These are phyloP conservation scores for Melanotaenia boesemani DNA, from an alignment of 2,797 vertebrate species.

Conservation along the genomic window DNA sequence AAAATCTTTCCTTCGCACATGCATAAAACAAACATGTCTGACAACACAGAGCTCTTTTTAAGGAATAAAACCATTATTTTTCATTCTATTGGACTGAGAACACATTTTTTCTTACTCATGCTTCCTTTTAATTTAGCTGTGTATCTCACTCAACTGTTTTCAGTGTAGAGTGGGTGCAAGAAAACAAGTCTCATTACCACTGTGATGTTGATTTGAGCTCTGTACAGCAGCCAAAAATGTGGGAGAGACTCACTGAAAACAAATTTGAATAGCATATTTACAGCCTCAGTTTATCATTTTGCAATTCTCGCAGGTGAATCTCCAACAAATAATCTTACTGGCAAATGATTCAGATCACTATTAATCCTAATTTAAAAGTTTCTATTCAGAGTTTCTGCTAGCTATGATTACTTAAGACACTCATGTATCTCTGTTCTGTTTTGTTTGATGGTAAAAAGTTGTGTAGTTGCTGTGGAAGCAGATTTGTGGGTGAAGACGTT, in stretches of 20 bases:
- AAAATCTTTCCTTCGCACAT: not conserved
- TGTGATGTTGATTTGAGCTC: constrained; percentile 14
- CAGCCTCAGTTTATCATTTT: constrained; percentile 14
- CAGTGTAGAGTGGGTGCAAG: constrained; percentile 19
- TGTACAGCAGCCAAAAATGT: constrained; percentile 32
- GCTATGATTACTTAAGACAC: constrained; percentile 12
- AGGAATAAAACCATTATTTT: not conserved
- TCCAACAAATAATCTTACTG: not conserved
- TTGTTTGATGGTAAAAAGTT: not conserved
- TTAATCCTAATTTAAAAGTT: not conserved
- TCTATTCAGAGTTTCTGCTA: not conserved
- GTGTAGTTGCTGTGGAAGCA: not conserved
- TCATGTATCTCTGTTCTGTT: not conserved
- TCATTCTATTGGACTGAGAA: not conserved
- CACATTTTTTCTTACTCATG: constrained; percentile 9
- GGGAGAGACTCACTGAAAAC: constrained; percentile 17
- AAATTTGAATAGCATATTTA: constrained; percentile 20
- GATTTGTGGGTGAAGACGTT: not conserved
- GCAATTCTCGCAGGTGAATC: not conserved
- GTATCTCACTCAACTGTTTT: constrained; percentile 26
- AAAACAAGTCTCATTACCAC: constrained; percentile 36
- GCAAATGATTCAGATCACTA: not conserved
- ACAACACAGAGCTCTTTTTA: not conserved
- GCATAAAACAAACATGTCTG: not conserved
- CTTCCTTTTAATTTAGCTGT: constrained; percentile 16